Evolutionary conservation across 2,888 invertebrate genomes (phyloP).

Genomic region (Mantis religiosa): DNA sequence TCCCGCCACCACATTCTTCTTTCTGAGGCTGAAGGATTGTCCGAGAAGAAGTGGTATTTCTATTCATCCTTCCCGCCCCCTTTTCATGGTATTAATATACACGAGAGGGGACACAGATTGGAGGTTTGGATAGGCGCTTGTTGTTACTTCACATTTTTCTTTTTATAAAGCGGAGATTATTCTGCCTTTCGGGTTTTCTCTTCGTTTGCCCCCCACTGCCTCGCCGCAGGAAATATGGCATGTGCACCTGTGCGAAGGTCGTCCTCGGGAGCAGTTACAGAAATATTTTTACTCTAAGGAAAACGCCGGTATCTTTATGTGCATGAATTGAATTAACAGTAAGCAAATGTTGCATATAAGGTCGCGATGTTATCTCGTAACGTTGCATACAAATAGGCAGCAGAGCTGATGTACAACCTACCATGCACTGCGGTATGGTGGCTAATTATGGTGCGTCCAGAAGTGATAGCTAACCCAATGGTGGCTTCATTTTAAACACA

Average conservation of each 20-base stretch:
- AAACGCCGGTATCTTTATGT: too few species aligned
- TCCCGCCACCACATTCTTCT: neutral
- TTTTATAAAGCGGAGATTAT: neutral
- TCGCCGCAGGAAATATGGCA: slow-evolving; percentile 1
- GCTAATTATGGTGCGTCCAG: too few species aligned
- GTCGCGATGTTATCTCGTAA: too few species aligned
- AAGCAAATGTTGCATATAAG: too few species aligned
- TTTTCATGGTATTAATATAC: neutral
- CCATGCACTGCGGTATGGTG: too few species aligned
- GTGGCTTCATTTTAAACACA: too few species aligned
- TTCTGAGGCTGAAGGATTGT: neutral
- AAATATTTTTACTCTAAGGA: neutral
- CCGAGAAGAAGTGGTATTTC: neutral
- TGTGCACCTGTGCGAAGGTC: neutral
- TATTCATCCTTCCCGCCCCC: neutral
- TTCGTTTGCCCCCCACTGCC: slow-evolving; percentile 11
- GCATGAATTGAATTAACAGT: too few species aligned
- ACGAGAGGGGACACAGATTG: neutral
- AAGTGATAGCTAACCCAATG: too few species aligned
- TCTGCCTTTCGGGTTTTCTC: neutral
- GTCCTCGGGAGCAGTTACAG: neutral
- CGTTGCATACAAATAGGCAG: too few species aligned
- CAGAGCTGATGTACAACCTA: too few species aligned
- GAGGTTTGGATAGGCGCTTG: neutral
- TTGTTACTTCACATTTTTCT: neutral